Evolutionary conservation across 2,888 invertebrate genomes (phyloP).

Genomic region (Apodemia zela): DNA sequence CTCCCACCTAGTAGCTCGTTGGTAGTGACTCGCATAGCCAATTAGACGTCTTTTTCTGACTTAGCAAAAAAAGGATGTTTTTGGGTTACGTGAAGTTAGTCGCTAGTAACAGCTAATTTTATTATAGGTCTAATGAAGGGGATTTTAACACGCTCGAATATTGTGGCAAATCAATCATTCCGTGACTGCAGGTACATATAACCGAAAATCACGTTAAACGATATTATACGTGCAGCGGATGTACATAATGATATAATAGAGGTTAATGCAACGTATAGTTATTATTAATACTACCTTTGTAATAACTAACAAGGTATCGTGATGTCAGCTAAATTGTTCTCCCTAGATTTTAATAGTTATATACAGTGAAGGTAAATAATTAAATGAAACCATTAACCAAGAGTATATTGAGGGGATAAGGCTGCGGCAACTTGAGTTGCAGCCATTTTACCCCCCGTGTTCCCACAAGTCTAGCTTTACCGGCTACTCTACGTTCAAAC

Average conservation of each 20-base stretch:
- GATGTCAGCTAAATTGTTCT: constrained; percentile 1
- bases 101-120: too few species aligned
- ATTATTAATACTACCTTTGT: constrained; percentile 16
- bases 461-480: too few species aligned
- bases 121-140: background rate
- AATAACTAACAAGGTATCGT: background rate
- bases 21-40: too few species aligned
- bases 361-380: background rate
- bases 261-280: constrained; percentile 30
- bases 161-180: constrained; percentile 7
- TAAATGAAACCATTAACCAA: too few species aligned
- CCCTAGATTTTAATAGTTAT: background rate
- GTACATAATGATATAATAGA: constrained; percentile 38
- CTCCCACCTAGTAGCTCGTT: too few species aligned
- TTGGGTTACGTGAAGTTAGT: too few species aligned
- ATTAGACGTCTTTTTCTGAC: too few species aligned
- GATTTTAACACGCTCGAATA: background rate
- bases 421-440: too few species aligned
- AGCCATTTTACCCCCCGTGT: too few species aligned
- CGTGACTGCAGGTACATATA: constrained; percentile 22
- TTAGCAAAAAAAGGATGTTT: too few species aligned
- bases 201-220: constrained; percentile 33
- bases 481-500: too few species aligned
- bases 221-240: constrained; percentile 32
- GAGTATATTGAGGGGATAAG: too few species aligned